A percentile compares a stretch with the other conserved stretches of the same genome.
phyloP scores from a whole-genome alignment of 2,113 vertebrate species.

The Leuciscus idus region DNA sequence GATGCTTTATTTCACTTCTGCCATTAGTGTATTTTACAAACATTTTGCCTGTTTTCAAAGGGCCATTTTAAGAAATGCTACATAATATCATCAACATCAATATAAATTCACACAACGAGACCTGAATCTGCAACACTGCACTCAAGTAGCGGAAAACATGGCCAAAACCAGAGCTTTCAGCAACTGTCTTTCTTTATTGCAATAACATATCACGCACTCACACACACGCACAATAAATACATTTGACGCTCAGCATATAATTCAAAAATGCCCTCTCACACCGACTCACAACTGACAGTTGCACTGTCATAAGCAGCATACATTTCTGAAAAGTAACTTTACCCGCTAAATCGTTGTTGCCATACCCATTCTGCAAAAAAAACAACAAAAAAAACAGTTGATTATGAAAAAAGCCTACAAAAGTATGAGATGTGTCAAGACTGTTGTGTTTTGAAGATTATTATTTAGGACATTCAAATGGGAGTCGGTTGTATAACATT shows the following conservation, averaged over 20 bases:
- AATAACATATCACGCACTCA: constrained; percentile 8
- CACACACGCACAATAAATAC: constrained; percentile 20
- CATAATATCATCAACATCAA: constrained; percentile 47
- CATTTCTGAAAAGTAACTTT: neutral
- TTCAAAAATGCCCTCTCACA: constrained; percentile 15
- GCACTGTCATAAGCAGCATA: constrained; percentile 34
- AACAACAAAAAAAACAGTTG: neutral
- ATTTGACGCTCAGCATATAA: constrained; percentile 58
- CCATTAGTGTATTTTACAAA: constrained; percentile 70
- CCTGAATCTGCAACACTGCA: constrained; percentile 49
- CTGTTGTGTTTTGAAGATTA: neutral
- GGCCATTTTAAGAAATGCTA: constrained; percentile 59
- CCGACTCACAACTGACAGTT: constrained; percentile 43
- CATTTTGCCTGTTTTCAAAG: constrained; percentile 53
- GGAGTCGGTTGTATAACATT: neutral
- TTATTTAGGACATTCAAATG: constrained; percentile 23
- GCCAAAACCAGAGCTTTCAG: constrained; percentile 53
- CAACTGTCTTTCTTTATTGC: constrained; percentile 52
- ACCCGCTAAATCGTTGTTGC: neutral
- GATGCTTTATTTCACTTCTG: constrained; percentile 50
- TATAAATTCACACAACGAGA: constrained; percentile 62
- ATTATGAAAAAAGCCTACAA: neutral
- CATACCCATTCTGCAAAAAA: neutral
- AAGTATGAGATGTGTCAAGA: neutral
- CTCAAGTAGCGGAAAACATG: constrained; percentile 49